phyloP scores from a whole-genome alignment of 64 coral and sea anemone genomes.

The Catalaphyllia jardinei region DNA sequence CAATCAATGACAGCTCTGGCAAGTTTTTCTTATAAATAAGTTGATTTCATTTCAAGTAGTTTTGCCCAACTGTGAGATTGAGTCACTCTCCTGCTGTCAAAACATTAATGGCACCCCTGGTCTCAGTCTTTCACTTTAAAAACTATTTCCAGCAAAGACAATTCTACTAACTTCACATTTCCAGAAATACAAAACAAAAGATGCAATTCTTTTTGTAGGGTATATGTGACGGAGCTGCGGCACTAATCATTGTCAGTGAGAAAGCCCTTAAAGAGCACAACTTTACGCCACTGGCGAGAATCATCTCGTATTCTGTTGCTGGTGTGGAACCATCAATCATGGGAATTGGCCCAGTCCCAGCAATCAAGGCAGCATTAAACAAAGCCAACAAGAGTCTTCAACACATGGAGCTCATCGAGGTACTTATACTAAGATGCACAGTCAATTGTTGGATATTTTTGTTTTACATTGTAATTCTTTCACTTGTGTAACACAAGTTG shows the following conservation, averaged over 20 bases:
- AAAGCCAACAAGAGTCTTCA: constrained; percentile 79
- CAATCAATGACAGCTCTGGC: too few species aligned
- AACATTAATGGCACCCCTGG: too few species aligned
- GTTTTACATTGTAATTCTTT: too few species aligned
- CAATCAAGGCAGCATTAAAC: constrained; percentile 77
- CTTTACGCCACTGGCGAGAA: constrained; percentile 84
- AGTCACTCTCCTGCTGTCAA: too few species aligned
- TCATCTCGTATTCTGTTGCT: constrained; percentile 77
- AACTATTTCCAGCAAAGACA: too few species aligned
- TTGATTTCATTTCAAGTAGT: too few species aligned
- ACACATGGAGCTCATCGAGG: constrained; percentile 95
- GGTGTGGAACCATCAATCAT: constrained; percentile 97
- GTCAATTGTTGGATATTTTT: background rate
- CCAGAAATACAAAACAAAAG: background rate
- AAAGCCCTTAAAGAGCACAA: constrained; percentile 92
- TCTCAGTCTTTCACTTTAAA: too few species aligned
- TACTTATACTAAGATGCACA: background rate
- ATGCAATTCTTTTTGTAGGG: constrained; percentile 52
- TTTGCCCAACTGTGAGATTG: too few species aligned
- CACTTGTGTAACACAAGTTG: too few species aligned
- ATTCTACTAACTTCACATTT: background rate
- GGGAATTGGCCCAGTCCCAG: constrained; percentile 98
- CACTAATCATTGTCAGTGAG: constrained; percentile 91
- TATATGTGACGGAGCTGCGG: constrained; percentile 95
- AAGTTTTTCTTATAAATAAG: too few species aligned